A percentile compares a stretch with the other conserved stretches of the same genome.
phyloP scores from a whole-genome alignment of 2,888 invertebrate genomes.

The Merodon equestris region DNA sequence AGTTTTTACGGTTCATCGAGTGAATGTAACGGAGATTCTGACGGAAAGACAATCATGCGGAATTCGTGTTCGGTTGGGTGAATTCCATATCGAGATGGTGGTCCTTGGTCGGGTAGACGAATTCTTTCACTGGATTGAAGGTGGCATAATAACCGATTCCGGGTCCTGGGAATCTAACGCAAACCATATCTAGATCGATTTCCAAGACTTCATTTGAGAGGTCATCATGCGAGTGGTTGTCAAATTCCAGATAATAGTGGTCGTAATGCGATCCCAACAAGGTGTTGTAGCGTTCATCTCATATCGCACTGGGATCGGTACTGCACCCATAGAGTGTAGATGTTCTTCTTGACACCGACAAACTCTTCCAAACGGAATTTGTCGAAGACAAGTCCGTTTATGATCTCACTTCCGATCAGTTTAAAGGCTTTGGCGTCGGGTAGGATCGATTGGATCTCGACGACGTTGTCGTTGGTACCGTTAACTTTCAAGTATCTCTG shows the following conservation, averaged over 20 bases:
- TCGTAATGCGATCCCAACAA: too few species aligned
- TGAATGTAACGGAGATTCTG: too few species aligned
- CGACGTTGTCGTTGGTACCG: slow-evolving; percentile 82
- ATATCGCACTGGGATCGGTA: slow-evolving; percentile 89
- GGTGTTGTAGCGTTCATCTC: slow-evolving; percentile 99
- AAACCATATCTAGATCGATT: slow-evolving; percentile 83
- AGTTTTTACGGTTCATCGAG: too few species aligned
- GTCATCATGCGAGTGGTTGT: too few species aligned
- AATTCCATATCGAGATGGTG: too few species aligned
- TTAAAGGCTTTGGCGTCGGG: slow-evolving; percentile 90
- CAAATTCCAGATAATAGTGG: too few species aligned
- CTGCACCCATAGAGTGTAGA: slow-evolving; percentile 92
- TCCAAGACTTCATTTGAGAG: slow-evolving; percentile 86
- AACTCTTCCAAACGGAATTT: slow-evolving; percentile 87
- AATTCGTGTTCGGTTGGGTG: too few species aligned
- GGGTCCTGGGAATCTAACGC: slow-evolving; percentile 93
- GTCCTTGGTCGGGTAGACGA: too few species aligned
- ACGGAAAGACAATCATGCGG: too few species aligned
- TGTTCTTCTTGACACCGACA: slow-evolving; percentile 89
- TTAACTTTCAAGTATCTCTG: slow-evolving; percentile 91
- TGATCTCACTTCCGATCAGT: slow-evolving; percentile 83
- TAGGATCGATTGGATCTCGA: slow-evolving; percentile 87
- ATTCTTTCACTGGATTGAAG: too few species aligned
- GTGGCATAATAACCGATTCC: too few species aligned
- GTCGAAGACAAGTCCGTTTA: slow-evolving; percentile 85